Conservation (phyloP, 1,140 invertebrate species). For the Tachypleus tridentatus region DNA sequence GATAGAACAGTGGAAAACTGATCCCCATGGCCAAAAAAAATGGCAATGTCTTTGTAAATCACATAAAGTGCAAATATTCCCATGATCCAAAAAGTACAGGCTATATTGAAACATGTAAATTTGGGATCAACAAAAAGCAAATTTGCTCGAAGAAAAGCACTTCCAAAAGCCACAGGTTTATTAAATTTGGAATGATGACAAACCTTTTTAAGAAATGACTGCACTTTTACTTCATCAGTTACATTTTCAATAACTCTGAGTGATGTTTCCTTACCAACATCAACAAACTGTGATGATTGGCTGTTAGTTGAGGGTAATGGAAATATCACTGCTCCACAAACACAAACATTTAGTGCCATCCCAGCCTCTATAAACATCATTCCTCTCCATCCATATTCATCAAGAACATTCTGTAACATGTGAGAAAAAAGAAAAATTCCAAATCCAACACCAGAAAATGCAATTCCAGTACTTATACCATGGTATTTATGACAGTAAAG, state of each 20-base stretch:
- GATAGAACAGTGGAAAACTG: background rate
- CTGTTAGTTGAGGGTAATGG: too few species aligned
- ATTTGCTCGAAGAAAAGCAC: too few species aligned
- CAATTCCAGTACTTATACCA: background rate
- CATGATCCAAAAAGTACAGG: background rate
- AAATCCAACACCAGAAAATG: slow-evolving; percentile 3
- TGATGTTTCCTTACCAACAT: too few species aligned
- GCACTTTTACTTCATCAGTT: too few species aligned
- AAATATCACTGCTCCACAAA: background rate
- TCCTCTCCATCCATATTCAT: slow-evolving; percentile 3
- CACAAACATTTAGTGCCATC: slow-evolving; percentile 2
- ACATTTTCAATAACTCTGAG: too few species aligned
- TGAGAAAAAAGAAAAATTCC: background rate
- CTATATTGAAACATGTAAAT: background rate
- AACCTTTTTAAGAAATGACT: too few species aligned
- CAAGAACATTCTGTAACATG: background rate
- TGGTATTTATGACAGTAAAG: background rate
- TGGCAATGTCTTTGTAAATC: slow-evolving; percentile 1
- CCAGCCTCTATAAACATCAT: background rate
- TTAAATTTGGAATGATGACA: too few species aligned
- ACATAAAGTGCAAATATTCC: background rate
- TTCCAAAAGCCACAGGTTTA: too few species aligned
- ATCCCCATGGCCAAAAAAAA: slow-evolving; percentile 1
- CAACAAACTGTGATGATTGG: too few species aligned
- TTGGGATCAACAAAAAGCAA: background rate